A percentile compares a stretch with the other conserved stretches of the same genome.
Evolutionary conservation across 1,140 invertebrate species (phyloP).

Genomic region (Brachionus asplanchnoidis): DNA sequence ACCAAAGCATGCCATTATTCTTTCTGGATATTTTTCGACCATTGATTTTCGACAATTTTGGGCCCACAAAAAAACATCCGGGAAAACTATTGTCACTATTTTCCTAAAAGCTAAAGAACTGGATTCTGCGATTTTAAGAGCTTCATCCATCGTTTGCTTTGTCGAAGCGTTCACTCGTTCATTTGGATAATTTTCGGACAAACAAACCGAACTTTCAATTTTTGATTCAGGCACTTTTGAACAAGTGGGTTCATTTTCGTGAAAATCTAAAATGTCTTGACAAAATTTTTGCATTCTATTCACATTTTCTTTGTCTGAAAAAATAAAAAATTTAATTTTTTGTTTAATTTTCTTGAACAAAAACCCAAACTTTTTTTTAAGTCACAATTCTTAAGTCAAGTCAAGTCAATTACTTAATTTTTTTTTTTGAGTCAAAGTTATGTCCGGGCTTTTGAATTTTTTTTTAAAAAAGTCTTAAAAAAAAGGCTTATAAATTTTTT

Average conservation of each 20-base stretch:
- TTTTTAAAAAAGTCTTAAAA: too few relatives aligned
- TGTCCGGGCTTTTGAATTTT: too few relatives aligned
- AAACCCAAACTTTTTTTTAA: too few relatives aligned
- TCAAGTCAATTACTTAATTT: too few relatives aligned
- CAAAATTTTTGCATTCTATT: neutral
- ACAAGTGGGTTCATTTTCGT: neutral
- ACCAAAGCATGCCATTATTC: slow-evolving; percentile 7
- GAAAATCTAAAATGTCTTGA: neutral
- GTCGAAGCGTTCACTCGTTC: neutral
- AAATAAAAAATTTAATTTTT: neutral
- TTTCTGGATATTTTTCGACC: neutral
- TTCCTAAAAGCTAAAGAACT: neutral
- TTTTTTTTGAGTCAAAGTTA: too few relatives aligned
- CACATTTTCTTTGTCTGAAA: neutral
- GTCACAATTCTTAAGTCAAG: too few relatives aligned
- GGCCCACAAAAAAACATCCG: neutral
- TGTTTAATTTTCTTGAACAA: neutral
- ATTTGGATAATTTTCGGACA: neutral
- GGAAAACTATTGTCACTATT: neutral
- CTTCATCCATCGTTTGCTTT: neutral
- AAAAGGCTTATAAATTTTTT: too few relatives aligned
- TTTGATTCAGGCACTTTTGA: neutral
- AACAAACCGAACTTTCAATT: neutral
- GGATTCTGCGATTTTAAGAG: neutral
- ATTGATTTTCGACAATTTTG: neutral